Percentiles rank a stretch among this genome's conserved stretches.
phyloP scores from a whole-genome alignment of 1,140 invertebrate genomes.

The Venustaconcha ellipsiformis region DNA sequence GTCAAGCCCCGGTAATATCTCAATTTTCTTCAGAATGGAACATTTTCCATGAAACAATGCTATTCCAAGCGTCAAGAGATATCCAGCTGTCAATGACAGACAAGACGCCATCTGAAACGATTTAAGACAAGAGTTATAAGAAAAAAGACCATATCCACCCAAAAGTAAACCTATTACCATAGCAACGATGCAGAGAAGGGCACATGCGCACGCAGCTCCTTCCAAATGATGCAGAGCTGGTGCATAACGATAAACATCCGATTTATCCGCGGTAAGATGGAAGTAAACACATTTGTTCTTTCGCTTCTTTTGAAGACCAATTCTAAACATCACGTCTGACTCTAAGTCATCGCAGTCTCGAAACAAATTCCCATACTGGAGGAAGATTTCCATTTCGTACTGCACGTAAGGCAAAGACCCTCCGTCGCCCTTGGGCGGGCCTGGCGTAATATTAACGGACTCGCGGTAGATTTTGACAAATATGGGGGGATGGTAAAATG shows the following conservation, averaged over 20 bases:
- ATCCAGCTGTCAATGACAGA: slow-evolving; percentile 36
- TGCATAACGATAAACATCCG: slow-evolving; percentile 6
- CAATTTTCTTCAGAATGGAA: slow-evolving; percentile 49
- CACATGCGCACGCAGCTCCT: slow-evolving; percentile 45
- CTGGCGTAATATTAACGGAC: neutral
- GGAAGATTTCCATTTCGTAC: slow-evolving; percentile 31
- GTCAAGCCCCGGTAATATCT: slow-evolving; percentile 42
- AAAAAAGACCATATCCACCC: slow-evolving; percentile 41
- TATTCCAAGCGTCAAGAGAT: slow-evolving; percentile 49
- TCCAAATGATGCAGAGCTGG: slow-evolving; percentile 35
- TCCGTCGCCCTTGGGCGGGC: neutral
- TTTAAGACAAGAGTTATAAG: neutral
- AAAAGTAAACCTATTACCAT: slow-evolving; percentile 39
- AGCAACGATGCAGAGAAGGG: slow-evolving; percentile 49
- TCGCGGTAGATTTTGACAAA: slow-evolving; percentile 12
- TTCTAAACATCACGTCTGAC: slow-evolving; percentile 28
- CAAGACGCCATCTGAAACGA: slow-evolving; percentile 25
- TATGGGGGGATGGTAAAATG: slow-evolving; percentile 41
- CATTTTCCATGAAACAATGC: slow-evolving; percentile 61
- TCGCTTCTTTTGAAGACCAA: slow-evolving; percentile 13
- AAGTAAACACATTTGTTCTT: slow-evolving; percentile 26
- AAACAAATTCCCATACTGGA: slow-evolving; percentile 55
- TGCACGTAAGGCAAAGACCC: neutral
- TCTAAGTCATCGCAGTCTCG: slow-evolving; percentile 50
- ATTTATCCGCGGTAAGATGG: slow-evolving; percentile 2